Evolutionary conservation across 2,888 invertebrate genomes (phyloP).

Genomic region (Sepiola atlantica): DNA sequence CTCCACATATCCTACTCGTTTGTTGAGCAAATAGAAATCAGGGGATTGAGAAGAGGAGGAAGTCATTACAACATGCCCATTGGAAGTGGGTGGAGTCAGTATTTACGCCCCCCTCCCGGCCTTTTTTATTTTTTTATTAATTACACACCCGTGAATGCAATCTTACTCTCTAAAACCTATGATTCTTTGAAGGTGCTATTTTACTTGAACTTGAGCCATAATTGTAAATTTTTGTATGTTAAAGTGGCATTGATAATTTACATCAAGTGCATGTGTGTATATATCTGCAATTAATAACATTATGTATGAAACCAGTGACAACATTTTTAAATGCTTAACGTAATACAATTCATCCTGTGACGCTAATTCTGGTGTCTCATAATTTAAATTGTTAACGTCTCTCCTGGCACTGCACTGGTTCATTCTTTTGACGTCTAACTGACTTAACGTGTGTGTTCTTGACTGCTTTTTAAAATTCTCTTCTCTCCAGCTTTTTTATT

Average conservation of each 20-base stretch:
- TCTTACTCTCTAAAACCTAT: background rate
- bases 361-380: no score
- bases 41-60: background rate
- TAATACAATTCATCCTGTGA: no score
- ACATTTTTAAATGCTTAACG: no score
- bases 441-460: no score
- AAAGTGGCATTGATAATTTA: background rate
- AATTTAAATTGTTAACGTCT: no score
- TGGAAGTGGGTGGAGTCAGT: background rate
- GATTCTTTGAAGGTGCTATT: background rate
- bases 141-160: background rate
- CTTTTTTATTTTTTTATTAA: background rate
- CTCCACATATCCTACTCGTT: background rate
- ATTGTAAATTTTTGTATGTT: background rate
- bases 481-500: no score
- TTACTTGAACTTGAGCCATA: background rate
- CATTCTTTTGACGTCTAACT: no score
- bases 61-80: background rate
- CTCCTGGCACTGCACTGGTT: no score
- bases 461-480: no score
- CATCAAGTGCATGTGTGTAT: background rate
- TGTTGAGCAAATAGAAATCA: background rate
- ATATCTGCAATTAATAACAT: no score
- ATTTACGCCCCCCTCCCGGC: background rate
- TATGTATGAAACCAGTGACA: no score